phyloP scores from a whole-genome alignment of 2,113 vertebrate species.

The Sialia sialis region DNA sequence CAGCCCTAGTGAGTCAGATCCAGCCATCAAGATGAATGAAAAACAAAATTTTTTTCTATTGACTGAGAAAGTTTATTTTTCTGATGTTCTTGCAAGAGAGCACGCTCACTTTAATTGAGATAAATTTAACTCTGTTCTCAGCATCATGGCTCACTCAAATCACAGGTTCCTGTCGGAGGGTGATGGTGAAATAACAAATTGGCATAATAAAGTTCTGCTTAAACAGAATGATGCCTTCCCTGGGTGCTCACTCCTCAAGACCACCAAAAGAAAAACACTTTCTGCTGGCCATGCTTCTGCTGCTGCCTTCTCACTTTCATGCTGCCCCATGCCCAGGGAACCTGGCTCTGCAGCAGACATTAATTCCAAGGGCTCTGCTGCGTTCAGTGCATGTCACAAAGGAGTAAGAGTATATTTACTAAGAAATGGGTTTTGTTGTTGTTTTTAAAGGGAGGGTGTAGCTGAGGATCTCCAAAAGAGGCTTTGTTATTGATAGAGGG shows the following conservation, averaged over 20 bases:
- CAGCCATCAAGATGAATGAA: fast-evolving
- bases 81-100: background rate
- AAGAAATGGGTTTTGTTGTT: background rate
- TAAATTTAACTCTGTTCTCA: background rate
- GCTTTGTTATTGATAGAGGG: background rate
- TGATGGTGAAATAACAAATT: background rate
- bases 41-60: background rate
- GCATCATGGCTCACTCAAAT: background rate
- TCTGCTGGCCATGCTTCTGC: background rate
- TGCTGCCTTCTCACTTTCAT: background rate
- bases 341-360: background rate
- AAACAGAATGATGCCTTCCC: background rate
- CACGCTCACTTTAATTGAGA: background rate
- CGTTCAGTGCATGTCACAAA: background rate
- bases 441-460: background rate
- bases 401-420: background rate
- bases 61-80: background rate
- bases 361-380: background rate
- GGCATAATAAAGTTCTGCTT: background rate
- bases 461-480: background rate
- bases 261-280: background rate
- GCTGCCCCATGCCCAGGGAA: background rate
- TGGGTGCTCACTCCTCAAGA: background rate
- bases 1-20: background rate
- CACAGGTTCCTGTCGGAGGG: background rate